Percentiles rank a stretch among this genome's conserved stretches.
These are phyloP conservation scores for Bos taurus DNA, from an alignment of 2,113 vertebrate species.

Conservation along the genomic window DNA sequence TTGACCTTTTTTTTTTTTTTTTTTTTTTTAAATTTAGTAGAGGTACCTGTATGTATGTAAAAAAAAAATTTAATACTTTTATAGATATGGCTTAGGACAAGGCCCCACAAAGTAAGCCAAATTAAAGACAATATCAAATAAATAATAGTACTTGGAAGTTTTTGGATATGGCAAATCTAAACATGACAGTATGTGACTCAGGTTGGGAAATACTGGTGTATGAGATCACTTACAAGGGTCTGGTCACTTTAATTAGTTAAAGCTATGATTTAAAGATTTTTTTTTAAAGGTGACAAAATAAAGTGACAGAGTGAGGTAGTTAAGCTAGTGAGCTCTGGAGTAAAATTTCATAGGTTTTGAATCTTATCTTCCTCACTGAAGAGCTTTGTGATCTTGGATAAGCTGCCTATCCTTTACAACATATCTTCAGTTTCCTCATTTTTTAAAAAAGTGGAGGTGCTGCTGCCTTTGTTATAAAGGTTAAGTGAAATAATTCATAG, in stretches of 20 bases:
- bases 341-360: constrained; percentile 20
- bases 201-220: neutral
- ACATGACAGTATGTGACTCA: neutral
- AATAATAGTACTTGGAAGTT: neutral
- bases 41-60: neutral
- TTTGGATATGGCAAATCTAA: neutral
- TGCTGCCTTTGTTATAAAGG: neutral
- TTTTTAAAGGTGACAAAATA: neutral
- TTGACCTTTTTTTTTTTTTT: neutral
- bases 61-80: neutral
- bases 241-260: neutral
- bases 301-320: neutral
- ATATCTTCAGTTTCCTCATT: neutral
- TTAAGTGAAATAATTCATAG: neutral
- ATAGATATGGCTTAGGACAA: neutral
- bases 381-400: constrained; percentile 11
- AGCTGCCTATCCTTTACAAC: neutral
- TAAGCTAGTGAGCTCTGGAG: neutral
- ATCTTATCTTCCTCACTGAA: neutral
- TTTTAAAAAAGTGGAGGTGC: neutral
- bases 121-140: neutral
- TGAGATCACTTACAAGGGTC: neutral
- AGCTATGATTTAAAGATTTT: constrained; percentile 1
- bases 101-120: neutral
- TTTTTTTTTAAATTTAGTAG: neutral